Evolutionary conservation across 1,140 invertebrate genomes (phyloP).

Genomic region (Plectus sambesii): DNA sequence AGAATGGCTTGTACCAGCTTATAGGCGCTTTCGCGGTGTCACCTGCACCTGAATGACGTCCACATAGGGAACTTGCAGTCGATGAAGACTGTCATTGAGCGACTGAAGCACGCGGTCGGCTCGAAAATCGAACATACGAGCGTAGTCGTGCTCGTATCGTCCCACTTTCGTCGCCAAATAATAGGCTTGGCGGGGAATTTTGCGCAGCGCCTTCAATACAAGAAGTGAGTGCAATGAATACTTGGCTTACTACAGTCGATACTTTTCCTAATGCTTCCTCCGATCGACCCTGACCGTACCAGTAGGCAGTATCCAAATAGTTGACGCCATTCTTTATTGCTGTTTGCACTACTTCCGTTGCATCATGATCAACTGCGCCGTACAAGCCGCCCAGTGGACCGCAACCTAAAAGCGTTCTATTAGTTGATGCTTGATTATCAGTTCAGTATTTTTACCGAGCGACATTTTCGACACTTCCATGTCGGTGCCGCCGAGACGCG

Average conservation of each 20-base stretch:
- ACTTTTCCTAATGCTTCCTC: conserved; percentile 71
- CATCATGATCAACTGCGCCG: conserved; percentile 21
- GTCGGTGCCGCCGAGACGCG: conserved; percentile 53
- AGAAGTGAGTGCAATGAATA: background rate
- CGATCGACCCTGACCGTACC: conserved; percentile 62
- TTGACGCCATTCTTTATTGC: conserved; percentile 69
- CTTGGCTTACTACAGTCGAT: conserved; percentile 22
- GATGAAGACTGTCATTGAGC: conserved; percentile 64
- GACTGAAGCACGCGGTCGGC: conserved; percentile 57
- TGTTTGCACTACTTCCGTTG: conserved; percentile 53
- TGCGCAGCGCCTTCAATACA: conserved; percentile 56
- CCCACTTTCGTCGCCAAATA: conserved; percentile 87
- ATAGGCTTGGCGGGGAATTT: conserved; percentile 65
- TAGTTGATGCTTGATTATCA: conserved; percentile 47
- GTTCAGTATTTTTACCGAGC: conserved; percentile 52
- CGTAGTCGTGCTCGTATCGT: conserved; percentile 61
- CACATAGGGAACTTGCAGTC: conserved; percentile 66
- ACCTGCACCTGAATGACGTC: conserved; percentile 68
- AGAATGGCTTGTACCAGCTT: conserved; percentile 26
- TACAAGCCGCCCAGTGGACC: conserved; percentile 19
- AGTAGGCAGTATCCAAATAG: conserved; percentile 78
- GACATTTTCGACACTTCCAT: conserved; percentile 54
- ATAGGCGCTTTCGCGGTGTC: background rate
- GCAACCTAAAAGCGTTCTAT: conserved; percentile 15
- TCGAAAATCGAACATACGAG: conserved; percentile 75